Evolutionary conservation across 2,888 invertebrate species (phyloP).

Genomic region (Nephrocerus scutellatus): DNA sequence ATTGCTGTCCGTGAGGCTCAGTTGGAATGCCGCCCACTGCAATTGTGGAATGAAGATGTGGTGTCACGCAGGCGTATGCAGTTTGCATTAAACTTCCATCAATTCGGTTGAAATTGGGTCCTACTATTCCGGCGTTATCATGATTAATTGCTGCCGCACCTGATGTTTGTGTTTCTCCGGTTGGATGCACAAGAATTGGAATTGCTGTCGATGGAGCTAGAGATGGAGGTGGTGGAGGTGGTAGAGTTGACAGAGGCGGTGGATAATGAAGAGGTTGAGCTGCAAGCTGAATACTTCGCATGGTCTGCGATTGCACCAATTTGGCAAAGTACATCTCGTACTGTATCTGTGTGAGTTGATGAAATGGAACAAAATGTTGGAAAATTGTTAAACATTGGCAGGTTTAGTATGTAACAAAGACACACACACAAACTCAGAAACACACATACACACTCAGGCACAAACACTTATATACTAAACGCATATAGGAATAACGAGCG

Average conservation of each 20-base stretch:
- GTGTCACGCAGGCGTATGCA: not conserved
- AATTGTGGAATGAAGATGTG: slow-evolving; percentile 1
- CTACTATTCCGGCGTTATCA: too few species aligned
- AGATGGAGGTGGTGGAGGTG: slow-evolving; percentile 6
- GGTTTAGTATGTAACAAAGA: too few species aligned
- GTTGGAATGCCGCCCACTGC: slow-evolving; percentile 10
- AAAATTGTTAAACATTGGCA: too few species aligned
- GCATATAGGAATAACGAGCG: too few species aligned
- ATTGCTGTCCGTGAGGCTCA: slow-evolving; percentile 12
- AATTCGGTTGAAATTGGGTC: slow-evolving; percentile 8
- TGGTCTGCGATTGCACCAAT: slow-evolving; percentile 41
- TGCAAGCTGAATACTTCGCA: slow-evolving; percentile 35
- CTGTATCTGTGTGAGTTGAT: slow-evolving; percentile 33
- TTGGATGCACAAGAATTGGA: slow-evolving; percentile 16
- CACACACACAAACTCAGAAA: too few species aligned
- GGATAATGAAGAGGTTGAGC: not conserved
- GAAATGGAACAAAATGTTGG: slow-evolving; percentile 4
- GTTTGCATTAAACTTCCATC: slow-evolving; percentile 3
- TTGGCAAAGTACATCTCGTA: slow-evolving; percentile 47
- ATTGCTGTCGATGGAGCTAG: slow-evolving; percentile 11
- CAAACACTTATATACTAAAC: too few species aligned
- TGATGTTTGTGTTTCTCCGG: slow-evolving; percentile 6
- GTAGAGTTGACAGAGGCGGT: not conserved
- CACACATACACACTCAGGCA: too few species aligned
- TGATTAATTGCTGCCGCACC: slow-evolving; percentile 1